Base-by-base conservation (phyloP, 2,113 vertebrate genomes). In the Ammodytes dubius region DNA sequence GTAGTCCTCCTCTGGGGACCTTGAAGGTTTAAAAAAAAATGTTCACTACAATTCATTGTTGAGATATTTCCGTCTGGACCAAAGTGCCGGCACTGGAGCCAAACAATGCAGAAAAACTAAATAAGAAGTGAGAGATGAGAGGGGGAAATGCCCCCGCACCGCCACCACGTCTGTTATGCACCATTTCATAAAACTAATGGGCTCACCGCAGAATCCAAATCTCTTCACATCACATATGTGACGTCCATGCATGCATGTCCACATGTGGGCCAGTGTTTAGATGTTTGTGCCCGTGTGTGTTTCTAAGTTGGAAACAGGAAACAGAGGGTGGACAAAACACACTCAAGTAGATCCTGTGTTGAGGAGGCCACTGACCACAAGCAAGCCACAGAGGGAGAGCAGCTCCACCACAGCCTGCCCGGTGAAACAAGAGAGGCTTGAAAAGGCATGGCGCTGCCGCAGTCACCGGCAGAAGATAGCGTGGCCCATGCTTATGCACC, bases 331-430 rank as follows among this genome's bases (percentile, higher is more conserved):
- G 5, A 46, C 54, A 49, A 66, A 77, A 61, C 60, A 17, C 64
- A 85, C 79, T 82, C 81, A 57, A 70, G 40, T 64, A 4, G 53
- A 88, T 84, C 58, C 70, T 83, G 74, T 83, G 79, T 68, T 27
- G 59, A 81, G 71, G 49, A 84, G 81, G 72, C 87, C 72, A 58
- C 70, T 83, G 82, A 88, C 90, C 87, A 88, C 89, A 86, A 83
- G 70, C 57, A 13, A 27, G 79, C 87, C 90, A 19, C 83, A 84
- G 77, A 77, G 49, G 70, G 74, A 85, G 77, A 64, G 49, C 65
- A 87, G 80, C 68, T 66, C 4, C 17, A 82, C 82, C 82, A 40
- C 77, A 76, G 74, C 56, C 35, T 74, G 67, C 78, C 39, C 1
- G 6, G 72, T 77, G 60, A 84, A 71, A 75, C 73, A 64, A 58